Evolutionary conservation across 2,113 vertebrate genomes (phyloP).

Genomic region (Uria aalge): DNA sequence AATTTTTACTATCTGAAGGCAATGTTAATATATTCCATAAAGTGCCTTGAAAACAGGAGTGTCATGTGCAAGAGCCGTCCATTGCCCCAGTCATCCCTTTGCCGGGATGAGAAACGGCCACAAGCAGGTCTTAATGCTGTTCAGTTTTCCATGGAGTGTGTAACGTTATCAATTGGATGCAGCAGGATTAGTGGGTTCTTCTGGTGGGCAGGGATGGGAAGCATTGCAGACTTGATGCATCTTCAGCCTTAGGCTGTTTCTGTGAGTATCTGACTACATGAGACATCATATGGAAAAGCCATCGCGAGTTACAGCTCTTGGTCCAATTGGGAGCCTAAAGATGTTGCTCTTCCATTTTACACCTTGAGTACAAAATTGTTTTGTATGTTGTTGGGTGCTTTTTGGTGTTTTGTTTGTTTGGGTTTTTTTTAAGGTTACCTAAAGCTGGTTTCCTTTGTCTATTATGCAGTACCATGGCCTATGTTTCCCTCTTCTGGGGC

Average conservation of each 20-base stretch:
- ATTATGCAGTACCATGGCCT: neutral
- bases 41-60: neutral
- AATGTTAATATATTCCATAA: neutral
- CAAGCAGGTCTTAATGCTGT: neutral
- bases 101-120: neutral
- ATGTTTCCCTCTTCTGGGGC: neutral
- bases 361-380: neutral
- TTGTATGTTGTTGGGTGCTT: neutral
- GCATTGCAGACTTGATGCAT: neutral
- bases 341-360: neutral
- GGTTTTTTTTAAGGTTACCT: neutral
- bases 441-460: neutral
- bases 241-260: neutral
- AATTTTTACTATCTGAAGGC: neutral
- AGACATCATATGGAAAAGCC: rapidly evolving
- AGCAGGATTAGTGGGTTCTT: neutral
- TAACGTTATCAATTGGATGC: neutral
- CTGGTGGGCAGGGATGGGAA: neutral
- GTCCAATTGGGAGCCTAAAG: neutral
- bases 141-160: neutral
- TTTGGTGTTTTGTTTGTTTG: no score
- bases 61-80: neutral
- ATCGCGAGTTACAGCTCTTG: neutral
- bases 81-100: neutral
- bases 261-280: neutral